A percentile compares a stretch with the other conserved stretches of the same genome.
Conservation (phyloP, 2,888 invertebrate genomes). For the Drosophila quinaria region DNA sequence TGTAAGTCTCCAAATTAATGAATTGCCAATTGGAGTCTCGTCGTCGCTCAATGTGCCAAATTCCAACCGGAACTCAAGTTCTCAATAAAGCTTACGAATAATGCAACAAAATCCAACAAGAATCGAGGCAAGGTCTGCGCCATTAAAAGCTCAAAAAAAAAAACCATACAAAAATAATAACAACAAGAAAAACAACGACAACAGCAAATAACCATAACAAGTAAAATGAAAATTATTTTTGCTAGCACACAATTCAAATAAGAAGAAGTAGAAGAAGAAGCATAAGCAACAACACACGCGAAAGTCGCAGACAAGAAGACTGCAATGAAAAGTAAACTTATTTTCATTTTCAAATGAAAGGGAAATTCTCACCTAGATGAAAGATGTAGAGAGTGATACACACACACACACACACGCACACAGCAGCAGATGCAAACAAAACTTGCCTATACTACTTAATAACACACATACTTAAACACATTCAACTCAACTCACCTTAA, state of each 20-base stretch:
- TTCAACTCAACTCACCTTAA: neutral
- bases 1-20: slow-evolving; percentile 22
- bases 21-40: slow-evolving; percentile 50
- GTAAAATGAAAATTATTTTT: neutral
- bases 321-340: slow-evolving; percentile 79
- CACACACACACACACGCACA: slow-evolving; percentile 18
- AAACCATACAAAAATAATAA: slow-evolving; percentile 9
- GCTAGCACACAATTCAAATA: slow-evolving; percentile 4
- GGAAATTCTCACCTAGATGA: slow-evolving; percentile 83
- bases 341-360: slow-evolving; percentile 84
- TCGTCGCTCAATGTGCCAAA: slow-evolving; percentile 40
- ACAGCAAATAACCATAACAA: slow-evolving; percentile 15
- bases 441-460: slow-evolving; percentile 13
- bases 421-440: slow-evolving; percentile 8
- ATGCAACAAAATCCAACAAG: slow-evolving; percentile 25
- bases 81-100: slow-evolving; percentile 8
- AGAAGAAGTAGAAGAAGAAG: slow-evolving; percentile 9
- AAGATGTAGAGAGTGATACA: slow-evolving; percentile 45
- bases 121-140: slow-evolving; percentile 39
- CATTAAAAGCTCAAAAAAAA: slow-evolving; percentile 2
- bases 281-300: slow-evolving; percentile 4
- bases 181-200: slow-evolving; percentile 7
- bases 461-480: slow-evolving; percentile 8
- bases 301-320: slow-evolving; percentile 20
- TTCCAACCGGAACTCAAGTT: slow-evolving; percentile 49